Conservation (phyloP, 2,113 vertebrate genomes). For the Sula dactylatra region DNA sequence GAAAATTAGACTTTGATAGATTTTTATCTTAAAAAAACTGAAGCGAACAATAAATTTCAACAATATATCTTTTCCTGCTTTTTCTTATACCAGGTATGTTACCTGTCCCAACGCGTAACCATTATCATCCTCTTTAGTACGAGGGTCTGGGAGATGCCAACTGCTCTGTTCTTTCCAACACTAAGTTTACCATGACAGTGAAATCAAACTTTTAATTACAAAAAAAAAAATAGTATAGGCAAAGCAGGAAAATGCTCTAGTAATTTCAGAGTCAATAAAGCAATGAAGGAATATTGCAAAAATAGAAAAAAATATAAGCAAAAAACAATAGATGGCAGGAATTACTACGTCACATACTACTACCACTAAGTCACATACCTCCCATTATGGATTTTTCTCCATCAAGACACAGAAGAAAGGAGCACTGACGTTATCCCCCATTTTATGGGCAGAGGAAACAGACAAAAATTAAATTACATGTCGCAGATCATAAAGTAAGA, state of each 20-base stretch:
- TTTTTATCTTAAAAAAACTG: background rate
- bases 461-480: background rate
- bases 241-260: background rate
- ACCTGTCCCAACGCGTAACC: slow-evolving; percentile 74
- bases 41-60: background rate
- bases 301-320: too few relatives aligned
- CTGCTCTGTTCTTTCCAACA: slow-evolving; percentile 62
- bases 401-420: background rate
- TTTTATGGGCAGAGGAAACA: background rate
- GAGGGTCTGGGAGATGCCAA: slow-evolving; percentile 73
- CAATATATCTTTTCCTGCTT: background rate
- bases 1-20: background rate
- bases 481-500: background rate
- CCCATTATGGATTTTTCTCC: background rate
- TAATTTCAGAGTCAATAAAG: background rate
- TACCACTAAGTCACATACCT: background rate
- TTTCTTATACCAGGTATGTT: background rate
- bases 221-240: background rate
- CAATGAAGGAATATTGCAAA: background rate
- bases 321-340: background rate
- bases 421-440: background rate
- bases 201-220: slow-evolving; percentile 79
- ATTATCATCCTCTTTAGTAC: slow-evolving; percentile 69
- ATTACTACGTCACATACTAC: background rate
- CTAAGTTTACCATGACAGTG: slow-evolving; percentile 74